Evolutionary conservation across 2,113 vertebrate genomes (phyloP).

Genomic region (Anseranas semipalmata): DNA sequence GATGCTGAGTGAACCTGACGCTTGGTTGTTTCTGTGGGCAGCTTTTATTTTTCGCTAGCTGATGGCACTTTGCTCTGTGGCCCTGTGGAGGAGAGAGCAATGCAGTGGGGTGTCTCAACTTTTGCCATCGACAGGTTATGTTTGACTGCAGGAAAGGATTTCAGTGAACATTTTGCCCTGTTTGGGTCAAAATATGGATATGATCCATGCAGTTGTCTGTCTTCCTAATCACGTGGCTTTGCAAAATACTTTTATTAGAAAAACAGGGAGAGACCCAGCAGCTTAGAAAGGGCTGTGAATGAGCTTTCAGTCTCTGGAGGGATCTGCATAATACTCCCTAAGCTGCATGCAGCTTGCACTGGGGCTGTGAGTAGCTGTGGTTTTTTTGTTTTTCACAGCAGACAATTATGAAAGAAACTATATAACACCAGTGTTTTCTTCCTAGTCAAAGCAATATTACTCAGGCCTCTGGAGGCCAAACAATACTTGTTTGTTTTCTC

Average conservation of each 20-base stretch:
- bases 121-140: background rate
- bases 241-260: background rate
- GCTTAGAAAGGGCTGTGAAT: background rate
- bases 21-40: slow-evolving; percentile 42
- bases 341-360: background rate
- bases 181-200: background rate
- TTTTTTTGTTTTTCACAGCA: background rate
- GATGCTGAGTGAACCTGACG: slow-evolving; percentile 62
- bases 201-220: background rate
- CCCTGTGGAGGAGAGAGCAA: background rate
- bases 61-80: background rate
- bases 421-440: background rate
- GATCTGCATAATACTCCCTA: background rate
- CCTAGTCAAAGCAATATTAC: background rate
- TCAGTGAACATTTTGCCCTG: background rate
- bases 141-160: background rate
- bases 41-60: slow-evolving; percentile 23
- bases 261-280: background rate
- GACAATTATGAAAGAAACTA: background rate
- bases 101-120: background rate
- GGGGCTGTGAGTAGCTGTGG: background rate
- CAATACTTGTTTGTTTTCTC: background rate
- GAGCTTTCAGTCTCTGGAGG: background rate
- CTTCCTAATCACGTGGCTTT: background rate
- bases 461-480: background rate